Percentiles rank a stretch among this genome's conserved stretches.
Conservation (phyloP, 2,797 vertebrate genomes). For the Sebastes hopkinsi region DNA sequence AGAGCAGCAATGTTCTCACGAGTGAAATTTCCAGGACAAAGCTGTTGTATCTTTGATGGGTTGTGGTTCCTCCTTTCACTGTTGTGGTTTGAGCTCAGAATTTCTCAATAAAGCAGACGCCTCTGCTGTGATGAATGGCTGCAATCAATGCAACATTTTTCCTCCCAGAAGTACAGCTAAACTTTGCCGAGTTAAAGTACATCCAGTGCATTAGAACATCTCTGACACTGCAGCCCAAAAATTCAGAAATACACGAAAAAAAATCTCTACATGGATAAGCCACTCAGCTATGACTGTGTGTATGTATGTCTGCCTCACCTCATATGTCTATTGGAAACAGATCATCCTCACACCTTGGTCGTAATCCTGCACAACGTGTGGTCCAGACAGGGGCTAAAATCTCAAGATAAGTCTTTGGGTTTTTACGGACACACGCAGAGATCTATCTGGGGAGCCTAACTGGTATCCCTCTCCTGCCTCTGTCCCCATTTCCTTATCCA, state of each 20-base stretch:
- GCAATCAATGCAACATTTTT: slow-evolving; percentile 28
- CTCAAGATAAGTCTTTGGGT: slow-evolving; percentile 41
- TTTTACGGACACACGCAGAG: slow-evolving; percentile 27
- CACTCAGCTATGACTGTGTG: neutral
- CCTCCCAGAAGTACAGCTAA: neutral
- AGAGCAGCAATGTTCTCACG: slow-evolving; percentile 46
- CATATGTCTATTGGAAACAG: slow-evolving; percentile 17
- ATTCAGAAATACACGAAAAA: neutral
- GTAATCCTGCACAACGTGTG: slow-evolving; percentile 45
- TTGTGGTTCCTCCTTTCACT: slow-evolving; percentile 9
- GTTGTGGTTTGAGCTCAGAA: slow-evolving; percentile 22
- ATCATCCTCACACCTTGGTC: slow-evolving; percentile 41
- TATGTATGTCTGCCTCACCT: neutral
- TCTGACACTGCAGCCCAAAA: neutral
- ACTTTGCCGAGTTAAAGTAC: slow-evolving; percentile 3
- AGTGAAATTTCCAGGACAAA: slow-evolving; percentile 43
- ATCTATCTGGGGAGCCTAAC: slow-evolving; percentile 7
- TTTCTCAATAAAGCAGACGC: slow-evolving; percentile 35
- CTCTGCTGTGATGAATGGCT: slow-evolving; percentile 51
- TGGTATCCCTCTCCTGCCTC: slow-evolving; percentile 3
- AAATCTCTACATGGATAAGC: neutral
- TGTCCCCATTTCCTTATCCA: slow-evolving; percentile 29
- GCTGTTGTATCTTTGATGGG: slow-evolving; percentile 58
- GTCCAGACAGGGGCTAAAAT: slow-evolving; percentile 47
- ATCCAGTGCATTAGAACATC: neutral